Evolutionary conservation across 2,113 vertebrate species (phyloP), one percentile per base, ranked within the genome.

Genomic region (Trematomus loennbergii): DNA sequence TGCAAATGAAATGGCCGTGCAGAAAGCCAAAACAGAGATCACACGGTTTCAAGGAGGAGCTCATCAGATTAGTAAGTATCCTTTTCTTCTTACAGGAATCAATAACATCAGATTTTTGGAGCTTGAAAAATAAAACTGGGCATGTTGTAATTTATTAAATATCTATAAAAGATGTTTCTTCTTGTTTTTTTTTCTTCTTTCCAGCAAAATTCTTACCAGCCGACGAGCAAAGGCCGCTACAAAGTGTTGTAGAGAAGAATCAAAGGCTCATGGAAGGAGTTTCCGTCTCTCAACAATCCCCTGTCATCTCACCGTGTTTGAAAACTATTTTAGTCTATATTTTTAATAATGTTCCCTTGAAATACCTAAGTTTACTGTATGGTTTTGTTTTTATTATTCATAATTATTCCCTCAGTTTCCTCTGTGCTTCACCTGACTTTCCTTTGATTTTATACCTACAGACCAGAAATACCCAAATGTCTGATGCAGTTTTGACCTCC

Each of bases 151-250:
- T 45, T 63, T 3, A 45, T 22, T 25, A 64, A 22, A 66, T 29
- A 48, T 66, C 17, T 57, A 53, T 5, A 0, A 9, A 40, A 75
- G 3, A 57, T 67, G 43, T 58, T 7, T 2, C 54, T 78, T 9
- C 81, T 46, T 63, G 5, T 73, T 10, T 52, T 82, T n/a, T 25
- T 55, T 80, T 54, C 20, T 60, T 3, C 6, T 81, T 89, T 72
- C 87, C 84, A 99, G 98, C 98, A 99, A 99, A 99, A 99, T 91
- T 99, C 98, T 17, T 99, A 99, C 95, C 98, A 99, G 93, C 98
- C 98, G 17, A 98, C 97, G 71, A 99, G 97, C 95, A 99, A 99
- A 96, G 96, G 97, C 93, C 95, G 98, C 88, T 99, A 99, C 96
- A 99, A 99, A 94, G 98, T 99, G 86, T 90, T 99, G 90, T 99